phyloP scores from a whole-genome alignment of 92 coral and sea anemone species.

The Heteractis magnifica region DNA sequence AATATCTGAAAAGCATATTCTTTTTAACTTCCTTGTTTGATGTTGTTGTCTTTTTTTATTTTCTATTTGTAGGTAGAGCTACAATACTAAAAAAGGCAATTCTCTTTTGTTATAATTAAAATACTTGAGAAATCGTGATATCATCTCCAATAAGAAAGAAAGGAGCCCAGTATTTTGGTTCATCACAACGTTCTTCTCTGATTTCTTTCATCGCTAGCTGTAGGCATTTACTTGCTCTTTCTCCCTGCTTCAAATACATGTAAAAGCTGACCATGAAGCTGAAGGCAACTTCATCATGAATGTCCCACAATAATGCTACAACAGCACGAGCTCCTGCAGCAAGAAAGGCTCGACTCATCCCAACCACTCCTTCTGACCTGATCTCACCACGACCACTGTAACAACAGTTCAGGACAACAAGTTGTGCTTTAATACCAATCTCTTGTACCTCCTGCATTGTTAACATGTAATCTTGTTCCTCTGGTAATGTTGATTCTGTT shows the following conservation, averaged over 20 bases:
- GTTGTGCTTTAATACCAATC: conserved; percentile 6
- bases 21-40: too few species aligned
- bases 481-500: neutral
- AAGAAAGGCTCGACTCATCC: conserved; percentile 15
- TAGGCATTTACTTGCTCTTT: neutral
- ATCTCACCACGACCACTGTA: conserved; percentile 8
- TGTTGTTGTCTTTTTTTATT: too few species aligned
- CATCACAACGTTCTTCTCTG: neutral
- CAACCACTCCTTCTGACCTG: conserved; percentile 13
- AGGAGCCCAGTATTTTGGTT: conserved; percentile 2
- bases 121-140: neutral
- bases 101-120: neutral
- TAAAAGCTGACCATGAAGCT: neutral
- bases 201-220: neutral
- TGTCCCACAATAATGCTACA: neutral
- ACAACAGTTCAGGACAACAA: conserved; percentile 14
- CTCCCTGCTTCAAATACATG: neutral
- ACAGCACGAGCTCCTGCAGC: conserved; percentile 21
- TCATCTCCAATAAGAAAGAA: conserved; percentile 5
- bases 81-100: neutral
- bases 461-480: conserved; percentile 13
- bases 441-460: conserved; percentile 13
- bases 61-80: neutral
- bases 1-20: too few species aligned
- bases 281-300: neutral